phyloP scores from a whole-genome alignment of 2,113 vertebrate genomes.

The Eonycteris spelaea region DNA sequence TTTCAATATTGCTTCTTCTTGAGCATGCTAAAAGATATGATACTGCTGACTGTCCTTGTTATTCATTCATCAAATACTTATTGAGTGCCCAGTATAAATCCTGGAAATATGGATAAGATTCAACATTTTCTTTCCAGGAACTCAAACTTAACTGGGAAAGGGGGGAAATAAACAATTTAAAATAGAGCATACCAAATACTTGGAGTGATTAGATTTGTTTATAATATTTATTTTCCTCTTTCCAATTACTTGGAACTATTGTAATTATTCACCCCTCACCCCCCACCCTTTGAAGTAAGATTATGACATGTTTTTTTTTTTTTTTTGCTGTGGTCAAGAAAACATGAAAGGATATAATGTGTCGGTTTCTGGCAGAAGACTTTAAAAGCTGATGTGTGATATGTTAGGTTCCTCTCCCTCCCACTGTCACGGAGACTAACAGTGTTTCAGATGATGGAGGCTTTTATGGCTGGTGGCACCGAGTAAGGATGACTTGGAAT shows the following conservation, averaged over 20 bases:
- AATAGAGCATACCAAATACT: background rate
- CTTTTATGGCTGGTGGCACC: background rate
- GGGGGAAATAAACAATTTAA: background rate
- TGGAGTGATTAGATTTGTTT: background rate
- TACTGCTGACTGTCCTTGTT: background rate
- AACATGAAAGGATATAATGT: background rate
- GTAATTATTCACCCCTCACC: rapidly evolving
- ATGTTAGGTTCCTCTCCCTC: background rate
- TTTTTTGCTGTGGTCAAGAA: background rate
- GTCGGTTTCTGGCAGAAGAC: background rate
- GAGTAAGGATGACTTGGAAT: background rate
- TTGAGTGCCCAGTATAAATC: background rate
- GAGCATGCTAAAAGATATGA: background rate
- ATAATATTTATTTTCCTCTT: background rate
- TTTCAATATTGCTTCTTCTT: background rate
- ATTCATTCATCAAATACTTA: background rate
- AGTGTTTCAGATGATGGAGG: background rate
- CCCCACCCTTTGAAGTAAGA: background rate
- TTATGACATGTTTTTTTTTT: background rate
- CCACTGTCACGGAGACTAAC: background rate
- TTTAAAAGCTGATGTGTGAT: background rate
- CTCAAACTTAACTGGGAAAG: background rate
- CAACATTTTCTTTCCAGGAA: background rate
- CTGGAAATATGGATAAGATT: background rate
- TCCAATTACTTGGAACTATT: background rate